phyloP scores from a whole-genome alignment of 2,888 invertebrate genomes.

The Noctua fimbriata region DNA sequence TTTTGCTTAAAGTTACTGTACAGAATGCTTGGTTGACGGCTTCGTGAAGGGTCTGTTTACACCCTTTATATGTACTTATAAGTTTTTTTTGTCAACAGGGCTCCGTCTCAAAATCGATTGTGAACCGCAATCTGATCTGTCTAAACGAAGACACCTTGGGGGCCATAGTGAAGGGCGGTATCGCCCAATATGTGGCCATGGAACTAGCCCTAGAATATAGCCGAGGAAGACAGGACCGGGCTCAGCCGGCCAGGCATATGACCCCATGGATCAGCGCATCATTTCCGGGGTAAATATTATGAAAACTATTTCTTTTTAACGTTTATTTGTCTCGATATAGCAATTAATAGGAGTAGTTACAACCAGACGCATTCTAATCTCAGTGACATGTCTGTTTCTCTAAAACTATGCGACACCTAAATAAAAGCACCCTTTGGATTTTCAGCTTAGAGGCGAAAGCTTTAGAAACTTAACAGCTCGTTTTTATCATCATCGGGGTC shows the following conservation, averaged over 20 bases:
- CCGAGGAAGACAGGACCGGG: constrained; percentile 91
- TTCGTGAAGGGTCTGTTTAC: no score
- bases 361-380: no score
- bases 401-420: neutral
- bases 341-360: neutral
- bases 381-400: neutral
- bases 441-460: neutral
- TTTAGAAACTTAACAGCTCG: neutral
- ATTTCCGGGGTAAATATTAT: constrained; percentile 75
- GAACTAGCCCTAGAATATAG: constrained; percentile 97
- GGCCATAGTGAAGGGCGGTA: constrained; percentile 98
- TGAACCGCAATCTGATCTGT: constrained; percentile 91
- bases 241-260: constrained; percentile 76
- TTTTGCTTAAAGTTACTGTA: no score
- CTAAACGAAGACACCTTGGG: constrained; percentile 99
- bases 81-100: constrained; percentile 73
- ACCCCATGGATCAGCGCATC: constrained; percentile 95
- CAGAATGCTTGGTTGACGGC: no score
- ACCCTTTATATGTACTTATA: neutral
- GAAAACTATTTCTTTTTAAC: no score
- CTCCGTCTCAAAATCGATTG: constrained; percentile 87
- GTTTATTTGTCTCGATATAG: neutral
- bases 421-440: neutral
- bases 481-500: neutral
- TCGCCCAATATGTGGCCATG: constrained; percentile 97